phyloP scores from a whole-genome alignment of 1,140 invertebrate species.

The Steinernema khuongi region DNA sequence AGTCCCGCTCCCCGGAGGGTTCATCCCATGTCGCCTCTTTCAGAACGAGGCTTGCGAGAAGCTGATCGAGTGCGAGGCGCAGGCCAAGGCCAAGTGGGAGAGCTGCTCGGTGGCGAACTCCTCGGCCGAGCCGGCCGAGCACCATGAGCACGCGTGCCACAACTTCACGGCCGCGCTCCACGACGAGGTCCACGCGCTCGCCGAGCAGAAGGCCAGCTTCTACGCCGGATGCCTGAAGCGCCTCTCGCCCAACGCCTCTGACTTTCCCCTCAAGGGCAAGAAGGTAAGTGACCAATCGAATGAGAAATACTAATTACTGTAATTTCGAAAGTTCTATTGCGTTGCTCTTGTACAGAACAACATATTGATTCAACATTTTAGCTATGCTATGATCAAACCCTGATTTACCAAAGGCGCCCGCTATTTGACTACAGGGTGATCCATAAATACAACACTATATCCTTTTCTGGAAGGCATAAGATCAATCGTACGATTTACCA shows the following conservation, averaged over 20 bases:
- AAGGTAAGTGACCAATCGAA: not conserved
- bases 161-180: not conserved
- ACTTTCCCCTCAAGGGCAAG: not conserved
- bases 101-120: not conserved
- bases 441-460: no score
- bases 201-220: not conserved
- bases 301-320: not conserved
- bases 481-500: no score
- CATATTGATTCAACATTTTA: no score
- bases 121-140: not conserved
- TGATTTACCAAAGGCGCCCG: no score
- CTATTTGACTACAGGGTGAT: no score
- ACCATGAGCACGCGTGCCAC: constrained; percentile 1
- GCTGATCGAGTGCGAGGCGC: constrained; percentile 14
- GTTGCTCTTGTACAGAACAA: no score
- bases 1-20: not conserved
- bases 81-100: constrained; percentile 8
- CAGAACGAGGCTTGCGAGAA: constrained; percentile 4
- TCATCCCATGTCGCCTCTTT: not conserved
- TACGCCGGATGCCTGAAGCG: not conserved
- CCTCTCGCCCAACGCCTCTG: constrained; percentile 9
- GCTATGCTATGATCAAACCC: no score
- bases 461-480: no score
- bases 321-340: no score
- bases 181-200: not conserved